A percentile compares a stretch with the other conserved stretches of the same genome.
phyloP scores from a whole-genome alignment of 2,888 invertebrate species.

The Lottia gigantea region DNA sequence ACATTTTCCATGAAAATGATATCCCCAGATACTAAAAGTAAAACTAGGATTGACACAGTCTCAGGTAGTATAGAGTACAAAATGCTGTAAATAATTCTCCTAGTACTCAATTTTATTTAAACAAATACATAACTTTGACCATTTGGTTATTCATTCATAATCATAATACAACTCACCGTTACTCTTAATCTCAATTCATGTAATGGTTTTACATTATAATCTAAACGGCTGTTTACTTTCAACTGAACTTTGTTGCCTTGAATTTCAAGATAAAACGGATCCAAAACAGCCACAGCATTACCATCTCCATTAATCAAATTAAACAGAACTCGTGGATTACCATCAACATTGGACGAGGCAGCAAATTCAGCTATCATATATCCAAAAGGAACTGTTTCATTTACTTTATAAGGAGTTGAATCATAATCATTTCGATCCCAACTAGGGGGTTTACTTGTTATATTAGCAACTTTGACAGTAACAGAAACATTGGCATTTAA shows the following conservation, averaged over 20 bases:
- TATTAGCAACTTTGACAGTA: slow-evolving; percentile 92
- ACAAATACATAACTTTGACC: too few relatives aligned
- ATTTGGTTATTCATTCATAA: not conserved
- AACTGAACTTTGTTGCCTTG: slow-evolving; percentile 42
- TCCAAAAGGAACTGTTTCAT: slow-evolving; percentile 98
- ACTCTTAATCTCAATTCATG: slow-evolving; percentile 50
- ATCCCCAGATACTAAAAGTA: too few relatives aligned
- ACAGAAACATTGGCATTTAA: slow-evolving; percentile 93
- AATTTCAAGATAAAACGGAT: slow-evolving; percentile 39
- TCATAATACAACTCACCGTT: slow-evolving; percentile 40
- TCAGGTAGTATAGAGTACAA: too few relatives aligned
- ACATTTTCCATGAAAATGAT: too few relatives aligned
- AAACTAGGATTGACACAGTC: too few relatives aligned
- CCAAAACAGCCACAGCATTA: slow-evolving; percentile 34
- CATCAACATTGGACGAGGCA: slow-evolving; percentile 46
- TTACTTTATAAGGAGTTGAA: slow-evolving; percentile 79
- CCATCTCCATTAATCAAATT: slow-evolving; percentile 41
- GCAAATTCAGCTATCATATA: slow-evolving; percentile 59
- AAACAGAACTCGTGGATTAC: slow-evolving; percentile 35
- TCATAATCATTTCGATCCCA: slow-evolving; percentile 46
- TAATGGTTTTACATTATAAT: slow-evolving; percentile 48
- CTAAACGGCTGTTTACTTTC: slow-evolving; percentile 44
- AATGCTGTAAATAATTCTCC: too few relatives aligned
- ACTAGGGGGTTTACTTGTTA: slow-evolving; percentile 45
- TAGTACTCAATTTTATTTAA: too few relatives aligned